Evolutionary conservation across 1,140 invertebrate species (phyloP), one percentile per base, ranked within the genome.

Genomic region (Euwallacea fornicatus): DNA sequence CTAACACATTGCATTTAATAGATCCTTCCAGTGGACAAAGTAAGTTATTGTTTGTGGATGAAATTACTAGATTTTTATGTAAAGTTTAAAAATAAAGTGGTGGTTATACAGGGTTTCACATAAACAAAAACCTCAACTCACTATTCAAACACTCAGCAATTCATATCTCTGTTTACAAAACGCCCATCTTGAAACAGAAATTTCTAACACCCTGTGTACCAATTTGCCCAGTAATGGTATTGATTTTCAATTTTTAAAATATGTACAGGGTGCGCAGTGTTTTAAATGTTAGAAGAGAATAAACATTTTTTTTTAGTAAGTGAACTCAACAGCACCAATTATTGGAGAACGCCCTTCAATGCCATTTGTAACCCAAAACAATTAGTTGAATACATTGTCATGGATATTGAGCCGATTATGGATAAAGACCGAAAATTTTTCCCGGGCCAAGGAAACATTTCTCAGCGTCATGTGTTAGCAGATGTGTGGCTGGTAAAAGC

Each of bases 401-500:
- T 99, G 91, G 93, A 99, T 79, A 90, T 97, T 71, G 95, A 98
- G 78, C 83, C 90, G 47, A 90, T 98, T 3, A 84, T 85, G 73
- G 88, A 93, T 46, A 89, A 92, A 80, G 89, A 97, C 71, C 86
- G 88, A 74, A 90, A 89, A 78, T 83, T 84, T 62, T 94, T 94
- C 78, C 91, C 92, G 10, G 94, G 95, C 0, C 95, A 97, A 85
- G 95, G 95, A 11, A 82, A 86, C 46, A 86, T 96, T 69, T 97
- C 95, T 0, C 86, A 86, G 15, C 94, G 93, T 86, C 96, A 99
- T 83, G 88, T 92, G 4, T 84, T 98, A 59, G 92, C 95, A 15
- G 97, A 99, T 83, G 90, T 95, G 33, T 99, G 95, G 93, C 86
- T 99, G 2, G 93, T 97, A 0, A 92, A 90, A 82, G 88, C 93